Percentiles rank a stretch among this genome's conserved stretches.
phyloP scores from a whole-genome alignment of 2,888 invertebrate genomes.

The Phortica okadai region DNA sequence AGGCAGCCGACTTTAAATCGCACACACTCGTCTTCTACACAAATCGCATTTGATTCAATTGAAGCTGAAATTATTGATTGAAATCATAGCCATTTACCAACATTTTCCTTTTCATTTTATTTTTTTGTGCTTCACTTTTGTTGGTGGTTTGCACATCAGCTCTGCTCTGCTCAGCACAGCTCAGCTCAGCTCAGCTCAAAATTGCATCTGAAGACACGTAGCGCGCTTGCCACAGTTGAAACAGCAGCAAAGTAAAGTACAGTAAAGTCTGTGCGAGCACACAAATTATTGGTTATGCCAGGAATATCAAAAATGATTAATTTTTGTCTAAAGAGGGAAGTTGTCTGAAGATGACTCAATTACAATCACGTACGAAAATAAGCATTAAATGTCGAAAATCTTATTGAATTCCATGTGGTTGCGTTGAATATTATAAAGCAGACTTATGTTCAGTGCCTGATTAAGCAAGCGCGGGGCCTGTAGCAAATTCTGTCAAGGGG shows the following conservation, averaged over 20 bases:
- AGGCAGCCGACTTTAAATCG: neutral
- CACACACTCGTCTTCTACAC: neutral
- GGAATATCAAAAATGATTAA: neutral
- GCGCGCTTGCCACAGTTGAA: neutral
- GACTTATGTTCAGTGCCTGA: too few relatives aligned
- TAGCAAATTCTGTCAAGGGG: too few relatives aligned
- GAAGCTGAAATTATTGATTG: slow-evolving; percentile 60
- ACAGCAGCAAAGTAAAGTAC: neutral
- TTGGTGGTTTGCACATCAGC: neutral
- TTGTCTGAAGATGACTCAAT: too few relatives aligned
- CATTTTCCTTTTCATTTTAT: slow-evolving; percentile 13
- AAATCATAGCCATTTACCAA: slow-evolving; percentile 39
- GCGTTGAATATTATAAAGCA: too few relatives aligned
- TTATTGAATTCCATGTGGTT: too few relatives aligned
- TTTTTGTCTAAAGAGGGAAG: neutral
- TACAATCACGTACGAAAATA: too few relatives aligned
- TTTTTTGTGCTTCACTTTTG: neutral
- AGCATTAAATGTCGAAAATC: too few relatives aligned
- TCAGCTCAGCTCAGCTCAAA: neutral
- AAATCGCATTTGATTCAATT: slow-evolving; percentile 72
- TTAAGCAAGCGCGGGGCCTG: too few relatives aligned
- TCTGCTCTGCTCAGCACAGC: neutral
- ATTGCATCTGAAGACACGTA: neutral
- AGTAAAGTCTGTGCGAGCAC: neutral
- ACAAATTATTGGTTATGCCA: neutral